A percentile compares a stretch with the other conserved stretches of the same genome.
phyloP scores from a whole-genome alignment of 2,797 vertebrate species.

The Orestias chungarensis region DNA sequence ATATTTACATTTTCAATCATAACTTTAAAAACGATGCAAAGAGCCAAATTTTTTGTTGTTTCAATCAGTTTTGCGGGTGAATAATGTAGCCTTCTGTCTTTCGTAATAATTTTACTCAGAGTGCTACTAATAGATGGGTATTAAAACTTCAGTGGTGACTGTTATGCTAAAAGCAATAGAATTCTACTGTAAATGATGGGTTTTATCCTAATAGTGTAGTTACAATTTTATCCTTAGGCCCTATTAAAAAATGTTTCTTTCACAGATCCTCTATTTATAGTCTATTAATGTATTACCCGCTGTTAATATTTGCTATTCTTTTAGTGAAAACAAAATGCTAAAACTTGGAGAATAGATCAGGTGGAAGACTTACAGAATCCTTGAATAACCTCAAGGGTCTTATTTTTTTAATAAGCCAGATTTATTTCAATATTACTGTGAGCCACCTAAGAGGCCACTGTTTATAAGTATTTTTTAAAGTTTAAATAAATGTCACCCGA shows the following conservation, averaged over 20 bases:
- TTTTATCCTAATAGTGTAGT: background rate
- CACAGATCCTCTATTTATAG: background rate
- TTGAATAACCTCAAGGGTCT: background rate
- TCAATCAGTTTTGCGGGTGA: background rate
- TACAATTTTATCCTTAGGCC: background rate
- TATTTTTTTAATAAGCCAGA: background rate
- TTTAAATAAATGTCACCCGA: background rate
- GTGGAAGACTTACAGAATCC: too few relatives aligned
- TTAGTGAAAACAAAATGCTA: background rate
- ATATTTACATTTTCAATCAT: background rate
- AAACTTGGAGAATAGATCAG: too few relatives aligned
- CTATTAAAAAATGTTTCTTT: background rate
- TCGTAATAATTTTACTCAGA: background rate
- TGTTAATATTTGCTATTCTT: background rate
- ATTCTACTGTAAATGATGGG: background rate
- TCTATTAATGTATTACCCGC: background rate
- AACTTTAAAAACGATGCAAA: background rate
- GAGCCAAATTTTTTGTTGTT: too few relatives aligned
- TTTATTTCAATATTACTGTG: background rate
- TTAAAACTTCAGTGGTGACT: background rate
- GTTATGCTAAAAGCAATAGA: background rate
- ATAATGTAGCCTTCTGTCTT: background rate
- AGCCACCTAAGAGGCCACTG: background rate
- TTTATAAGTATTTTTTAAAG: background rate
- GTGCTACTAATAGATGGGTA: background rate